Evolutionary conservation across 2,113 vertebrate genomes (phyloP), one percentile per base, ranked within the genome.

Genomic region (Entelurus aequoreus): DNA sequence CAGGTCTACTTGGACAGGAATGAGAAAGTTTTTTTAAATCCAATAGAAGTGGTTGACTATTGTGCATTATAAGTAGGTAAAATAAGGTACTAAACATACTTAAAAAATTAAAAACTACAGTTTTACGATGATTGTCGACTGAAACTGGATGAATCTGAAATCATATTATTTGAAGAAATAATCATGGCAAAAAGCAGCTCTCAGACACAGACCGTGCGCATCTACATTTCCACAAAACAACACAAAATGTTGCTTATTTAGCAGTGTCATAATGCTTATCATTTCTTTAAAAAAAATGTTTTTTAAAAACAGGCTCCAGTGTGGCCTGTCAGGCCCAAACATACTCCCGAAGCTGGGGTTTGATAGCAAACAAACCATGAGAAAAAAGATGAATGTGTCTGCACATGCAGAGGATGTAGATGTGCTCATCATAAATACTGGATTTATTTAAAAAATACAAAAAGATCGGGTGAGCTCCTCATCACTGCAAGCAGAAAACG

Each of bases 321-420:
- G 49, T 81, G 86, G 83, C 84, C 83, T 82, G 14, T 48, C 64
- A 62, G 84, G 86, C 84, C 84, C 48, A 56, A 46, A 63, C 37
- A 52, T 66, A 75, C 82, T 40, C 38, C 38, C 38, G 6, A 40
- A 63, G 68, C 60, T 83, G 71, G 67, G 28, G 62, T 73, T 75
- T 65, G 71, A 87, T 82, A 71, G 84, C 84, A 86, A 77, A 74
- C 80, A 86, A 80, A 84, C 69, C 75, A 83, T 84, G 77, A 86
- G 78, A 83, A 80, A 84, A 82, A 78, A 77, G 77, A 52, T 28
- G 19, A 52, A 52, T 4, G 14, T 49, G n/a, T 51, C 19, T 11
- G 5, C 8, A 52, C 12, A 13, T 13, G 28, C 4, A 50, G 8
- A 9, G 10, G 9, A 21, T 10, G 16, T 9, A 19, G 7, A n/a